Evolutionary conservation across 2,113 vertebrate genomes (phyloP).

Genomic region (Sakesphorus luctuosus): DNA sequence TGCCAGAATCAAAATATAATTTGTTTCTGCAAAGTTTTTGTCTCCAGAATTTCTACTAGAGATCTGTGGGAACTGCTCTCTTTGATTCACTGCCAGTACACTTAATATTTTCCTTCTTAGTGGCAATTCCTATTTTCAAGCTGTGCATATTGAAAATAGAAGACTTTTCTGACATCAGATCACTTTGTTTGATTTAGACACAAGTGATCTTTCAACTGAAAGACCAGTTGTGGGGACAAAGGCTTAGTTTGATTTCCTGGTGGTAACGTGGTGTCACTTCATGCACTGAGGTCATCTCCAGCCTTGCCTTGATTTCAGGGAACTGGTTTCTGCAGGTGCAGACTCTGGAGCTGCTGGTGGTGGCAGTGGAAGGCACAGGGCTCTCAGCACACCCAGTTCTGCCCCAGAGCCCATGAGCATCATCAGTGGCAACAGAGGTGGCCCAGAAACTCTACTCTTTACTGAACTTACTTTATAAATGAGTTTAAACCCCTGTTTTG

Average conservation of each 20-base stretch:
- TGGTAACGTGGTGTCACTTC: not conserved
- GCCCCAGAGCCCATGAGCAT: too few species aligned
- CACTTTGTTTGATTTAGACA: not conserved
- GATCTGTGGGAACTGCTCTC: not conserved
- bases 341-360: fast-evolving
- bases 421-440: not conserved
- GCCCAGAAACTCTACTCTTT: not conserved
- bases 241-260: not conserved
- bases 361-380: not conserved
- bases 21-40: not conserved
- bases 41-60: not conserved
- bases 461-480: not conserved
- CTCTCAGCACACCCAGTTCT: fast-evolving
- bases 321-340: not conserved
- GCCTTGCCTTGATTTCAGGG: not conserved
- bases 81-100: not conserved
- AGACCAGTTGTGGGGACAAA: not conserved
- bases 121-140: not conserved
- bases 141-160: not conserved
- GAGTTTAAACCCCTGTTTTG: not conserved
- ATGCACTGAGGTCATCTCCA: fast-evolving
- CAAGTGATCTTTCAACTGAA: not conserved
- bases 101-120: not conserved
- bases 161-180: not conserved
- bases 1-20: not conserved